Conservation (phyloP, 2,797 vertebrate genomes). For the Peromyscus eremicus region DNA sequence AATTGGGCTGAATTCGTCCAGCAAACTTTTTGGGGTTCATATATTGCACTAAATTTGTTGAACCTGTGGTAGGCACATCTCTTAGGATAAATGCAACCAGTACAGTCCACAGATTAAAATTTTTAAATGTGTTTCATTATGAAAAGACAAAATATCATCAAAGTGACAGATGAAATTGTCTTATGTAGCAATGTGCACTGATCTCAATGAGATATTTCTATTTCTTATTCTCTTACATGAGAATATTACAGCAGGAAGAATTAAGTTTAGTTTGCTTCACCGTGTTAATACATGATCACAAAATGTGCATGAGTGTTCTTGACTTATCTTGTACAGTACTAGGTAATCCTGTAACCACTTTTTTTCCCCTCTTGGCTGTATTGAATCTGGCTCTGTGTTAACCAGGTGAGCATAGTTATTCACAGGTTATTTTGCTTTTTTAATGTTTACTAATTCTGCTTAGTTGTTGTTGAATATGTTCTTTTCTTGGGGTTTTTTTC, state of each 20-base stretch:
- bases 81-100: slow-evolving; percentile 97
- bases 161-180: slow-evolving; percentile 97
- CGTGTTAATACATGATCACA: slow-evolving; percentile 99
- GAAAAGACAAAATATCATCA: slow-evolving; percentile 93
- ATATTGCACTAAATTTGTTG: slow-evolving; percentile 98
- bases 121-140: slow-evolving; percentile 94
- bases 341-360: slow-evolving; percentile 97
- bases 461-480: slow-evolving; percentile 96
- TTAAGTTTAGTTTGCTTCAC: slow-evolving; percentile 96
- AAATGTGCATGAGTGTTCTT: slow-evolving; percentile 97
- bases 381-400: slow-evolving; percentile 92
- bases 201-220: slow-evolving; percentile 99
- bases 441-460: slow-evolving; percentile 96
- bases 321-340: slow-evolving; percentile 96
- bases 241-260: slow-evolving; percentile 98
- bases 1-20: slow-evolving; percentile 91
- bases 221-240: slow-evolving; percentile 99
- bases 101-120: slow-evolving; percentile 92
- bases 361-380: slow-evolving; percentile 92
- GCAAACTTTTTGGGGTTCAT: slow-evolving; percentile 95
- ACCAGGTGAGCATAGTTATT: slow-evolving; percentile 92
- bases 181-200: slow-evolving; percentile 99
- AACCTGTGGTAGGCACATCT: slow-evolving; percentile 96
- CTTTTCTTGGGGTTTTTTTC: slow-evolving; percentile 89
- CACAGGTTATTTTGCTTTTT: slow-evolving; percentile 94